Conservation (phyloP, 2,113 vertebrate species). For the Rhea pennata region DNA sequence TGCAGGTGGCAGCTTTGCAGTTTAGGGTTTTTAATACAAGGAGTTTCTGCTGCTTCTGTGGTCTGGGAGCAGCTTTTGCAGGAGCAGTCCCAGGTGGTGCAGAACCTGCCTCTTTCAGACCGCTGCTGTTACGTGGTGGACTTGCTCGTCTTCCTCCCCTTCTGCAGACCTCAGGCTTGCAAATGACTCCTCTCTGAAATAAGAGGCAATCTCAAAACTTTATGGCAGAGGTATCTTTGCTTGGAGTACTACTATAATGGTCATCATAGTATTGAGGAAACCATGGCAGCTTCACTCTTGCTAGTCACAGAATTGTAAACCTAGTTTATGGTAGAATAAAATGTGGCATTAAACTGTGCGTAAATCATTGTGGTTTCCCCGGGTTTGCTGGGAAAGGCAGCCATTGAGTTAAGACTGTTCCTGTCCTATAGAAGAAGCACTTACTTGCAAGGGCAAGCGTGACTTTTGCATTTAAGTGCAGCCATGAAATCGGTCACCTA, state of each 20-base stretch:
- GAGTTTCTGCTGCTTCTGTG: background rate
- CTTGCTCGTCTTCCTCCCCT: background rate
- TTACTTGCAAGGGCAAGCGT: background rate
- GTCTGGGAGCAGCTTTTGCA: background rate
- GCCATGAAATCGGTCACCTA: background rate
- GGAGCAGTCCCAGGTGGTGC: background rate
- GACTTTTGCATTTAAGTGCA: background rate
- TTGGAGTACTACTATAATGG: background rate
- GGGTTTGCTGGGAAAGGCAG: background rate
- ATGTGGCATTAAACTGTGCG: background rate
- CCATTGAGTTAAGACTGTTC: background rate
- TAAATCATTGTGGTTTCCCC: background rate
- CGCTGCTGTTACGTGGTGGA: background rate
- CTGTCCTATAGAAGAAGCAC: background rate
- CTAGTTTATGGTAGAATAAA: slow-evolving; percentile 17
- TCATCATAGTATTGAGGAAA: background rate
- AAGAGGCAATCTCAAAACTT: background rate
- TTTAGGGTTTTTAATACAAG: background rate
- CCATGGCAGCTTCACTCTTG: background rate
- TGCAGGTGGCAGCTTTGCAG: background rate
- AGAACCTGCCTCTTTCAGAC: background rate
- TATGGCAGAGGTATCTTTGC: background rate
- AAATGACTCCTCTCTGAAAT: background rate
- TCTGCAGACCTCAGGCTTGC: background rate
- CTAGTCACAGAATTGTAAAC: background rate